Percentiles rank a stretch among this genome's conserved stretches.
Conservation (phyloP, 2,888 invertebrate genomes). For the Drosophila emarginata region DNA sequence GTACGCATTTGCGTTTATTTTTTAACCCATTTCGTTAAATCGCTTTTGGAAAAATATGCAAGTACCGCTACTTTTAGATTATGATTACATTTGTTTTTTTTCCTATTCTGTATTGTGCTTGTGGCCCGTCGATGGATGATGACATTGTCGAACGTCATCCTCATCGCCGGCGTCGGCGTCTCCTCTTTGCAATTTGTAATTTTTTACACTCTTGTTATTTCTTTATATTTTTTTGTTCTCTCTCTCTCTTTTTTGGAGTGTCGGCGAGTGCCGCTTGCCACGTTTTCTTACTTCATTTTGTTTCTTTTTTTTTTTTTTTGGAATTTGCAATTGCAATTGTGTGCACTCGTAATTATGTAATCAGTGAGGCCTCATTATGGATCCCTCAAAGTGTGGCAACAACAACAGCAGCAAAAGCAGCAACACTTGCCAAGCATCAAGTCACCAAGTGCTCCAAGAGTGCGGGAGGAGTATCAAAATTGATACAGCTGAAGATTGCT, state of each 20-base stretch:
- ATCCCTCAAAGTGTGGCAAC: conserved; percentile 39
- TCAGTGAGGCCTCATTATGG: conserved; percentile 71
- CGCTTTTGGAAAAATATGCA: not conserved
- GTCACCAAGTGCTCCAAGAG: conserved; percentile 1
- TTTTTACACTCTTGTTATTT: conserved; percentile 31
- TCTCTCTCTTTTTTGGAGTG: conserved; percentile 34
- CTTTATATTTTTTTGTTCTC: conserved; percentile 12
- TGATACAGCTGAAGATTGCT: conserved; percentile 10
- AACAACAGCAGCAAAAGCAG: not conserved
- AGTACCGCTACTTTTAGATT: not conserved
- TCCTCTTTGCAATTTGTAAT: conserved; percentile 23
- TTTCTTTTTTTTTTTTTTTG: conserved; percentile 31
- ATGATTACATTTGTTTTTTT: not conserved
- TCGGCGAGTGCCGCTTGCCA: conserved; percentile 50
- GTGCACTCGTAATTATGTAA: conserved; percentile 73
- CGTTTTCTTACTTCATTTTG: conserved; percentile 67
- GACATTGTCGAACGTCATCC: conserved; percentile 35
- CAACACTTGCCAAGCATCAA: conserved; percentile 52
- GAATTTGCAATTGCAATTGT: conserved; percentile 47
- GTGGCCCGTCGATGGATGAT: not conserved
- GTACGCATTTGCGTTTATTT: not conserved
- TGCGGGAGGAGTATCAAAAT: conserved; percentile 7
- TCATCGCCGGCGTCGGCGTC: not conserved
- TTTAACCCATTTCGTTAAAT: not conserved
- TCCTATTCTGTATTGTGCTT: not conserved